These are phyloP conservation scores for Rhincodon typus DNA, from an alignment of 2,797 vertebrate species.

Conservation along the genomic window DNA sequence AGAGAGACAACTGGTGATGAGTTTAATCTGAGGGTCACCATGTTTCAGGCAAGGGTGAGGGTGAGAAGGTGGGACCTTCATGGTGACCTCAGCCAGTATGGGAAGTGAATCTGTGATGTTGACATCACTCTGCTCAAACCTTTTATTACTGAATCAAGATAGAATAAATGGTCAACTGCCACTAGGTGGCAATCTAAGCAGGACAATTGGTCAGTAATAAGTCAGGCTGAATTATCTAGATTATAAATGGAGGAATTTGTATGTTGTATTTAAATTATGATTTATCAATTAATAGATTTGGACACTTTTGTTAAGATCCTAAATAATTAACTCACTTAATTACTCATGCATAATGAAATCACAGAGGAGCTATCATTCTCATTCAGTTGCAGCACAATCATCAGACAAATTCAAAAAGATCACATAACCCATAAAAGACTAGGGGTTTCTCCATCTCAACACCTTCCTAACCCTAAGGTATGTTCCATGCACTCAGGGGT, in stretches of 20 bases:
- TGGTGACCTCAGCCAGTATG: too few relatives aligned
- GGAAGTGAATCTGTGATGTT: too few relatives aligned
- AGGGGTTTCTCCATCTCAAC: too few relatives aligned
- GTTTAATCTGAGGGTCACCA: too few relatives aligned
- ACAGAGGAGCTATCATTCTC: not conserved
- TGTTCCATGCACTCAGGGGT: not conserved
- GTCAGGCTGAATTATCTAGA: not conserved
- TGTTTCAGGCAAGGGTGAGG: too few relatives aligned
- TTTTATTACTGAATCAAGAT: not conserved
- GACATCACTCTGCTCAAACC: too few relatives aligned
- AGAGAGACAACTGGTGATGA: too few relatives aligned
- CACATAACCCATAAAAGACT: not conserved
- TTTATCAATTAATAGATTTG: too few relatives aligned
- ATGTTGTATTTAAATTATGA: not conserved
- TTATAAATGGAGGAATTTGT: not conserved
- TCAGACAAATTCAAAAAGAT: not conserved
- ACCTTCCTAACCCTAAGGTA: not conserved
- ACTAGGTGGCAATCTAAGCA: constrained; percentile 3
- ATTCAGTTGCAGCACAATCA: too few relatives aligned
- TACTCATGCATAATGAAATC: not conserved
- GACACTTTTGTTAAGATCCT: not conserved
- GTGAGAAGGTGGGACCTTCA: too few relatives aligned
- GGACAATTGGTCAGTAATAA: not conserved
- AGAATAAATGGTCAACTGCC: not conserved
- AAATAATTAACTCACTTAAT: not conserved